Percentiles rank a stretch among this genome's conserved stretches.
These are phyloP conservation scores for Perizoma flavofasciatum DNA, from an alignment of 2,888 invertebrate species.

Conservation along the genomic window DNA sequence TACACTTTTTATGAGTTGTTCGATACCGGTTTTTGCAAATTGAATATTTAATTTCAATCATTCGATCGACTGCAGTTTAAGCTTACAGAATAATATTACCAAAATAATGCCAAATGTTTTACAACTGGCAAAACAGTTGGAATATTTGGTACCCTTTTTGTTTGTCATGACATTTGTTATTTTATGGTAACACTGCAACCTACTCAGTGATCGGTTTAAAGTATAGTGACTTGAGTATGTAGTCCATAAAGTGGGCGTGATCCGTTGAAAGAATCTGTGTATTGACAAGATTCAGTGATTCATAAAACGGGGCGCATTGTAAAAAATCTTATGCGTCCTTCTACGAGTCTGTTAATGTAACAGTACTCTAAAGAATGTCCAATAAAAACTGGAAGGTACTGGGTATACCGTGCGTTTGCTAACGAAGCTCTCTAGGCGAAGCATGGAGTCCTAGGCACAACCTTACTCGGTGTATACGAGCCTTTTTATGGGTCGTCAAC, in stretches of 20 bases:
- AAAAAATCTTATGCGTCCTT: constrained; percentile 29
- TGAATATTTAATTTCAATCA: no score
- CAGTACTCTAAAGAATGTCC: constrained; percentile 27
- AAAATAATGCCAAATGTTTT: background rate
- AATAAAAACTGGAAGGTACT: constrained; percentile 32
- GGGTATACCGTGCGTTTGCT: constrained; percentile 46
- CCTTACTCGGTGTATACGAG: constrained; percentile 59
- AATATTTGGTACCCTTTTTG: no score
- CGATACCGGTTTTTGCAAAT: no score
- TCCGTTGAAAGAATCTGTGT: no score
- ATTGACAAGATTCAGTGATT: no score
- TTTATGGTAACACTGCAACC: no score
- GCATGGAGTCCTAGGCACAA: constrained; percentile 53
- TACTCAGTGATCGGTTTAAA: no score
- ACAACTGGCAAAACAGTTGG: no score
- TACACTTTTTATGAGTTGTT: no score
- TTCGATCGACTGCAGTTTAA: background rate
- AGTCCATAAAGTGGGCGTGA: no score
- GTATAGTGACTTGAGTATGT: no score
- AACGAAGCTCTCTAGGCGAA: constrained; percentile 56
- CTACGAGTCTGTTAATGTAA: constrained; percentile 15
- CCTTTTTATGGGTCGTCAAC: constrained; percentile 76
- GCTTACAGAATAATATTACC: constrained; percentile 4
- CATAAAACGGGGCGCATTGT: constrained; percentile 12
- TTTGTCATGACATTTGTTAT: no score